Percentiles rank a stretch among this genome's conserved stretches.
Conservation (phyloP, 2,888 invertebrate species). For the Napeogenes inachia region DNA sequence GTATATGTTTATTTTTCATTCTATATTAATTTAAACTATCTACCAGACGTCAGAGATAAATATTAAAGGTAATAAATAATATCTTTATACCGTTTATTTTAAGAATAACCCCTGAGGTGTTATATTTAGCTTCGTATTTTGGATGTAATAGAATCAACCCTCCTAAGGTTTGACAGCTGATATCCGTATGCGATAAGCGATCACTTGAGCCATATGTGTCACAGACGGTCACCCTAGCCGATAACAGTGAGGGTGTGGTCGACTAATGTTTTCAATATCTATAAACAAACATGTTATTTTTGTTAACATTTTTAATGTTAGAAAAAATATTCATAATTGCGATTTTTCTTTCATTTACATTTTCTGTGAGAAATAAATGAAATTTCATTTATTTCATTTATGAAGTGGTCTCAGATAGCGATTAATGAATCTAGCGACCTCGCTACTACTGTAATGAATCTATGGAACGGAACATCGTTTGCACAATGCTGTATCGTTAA, state of each 20-base stretch:
- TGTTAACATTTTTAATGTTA: too few relatives aligned
- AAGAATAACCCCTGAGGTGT: constrained; percentile 28
- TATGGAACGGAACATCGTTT: constrained; percentile 25
- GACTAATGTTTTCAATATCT: neutral
- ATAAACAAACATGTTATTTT: neutral
- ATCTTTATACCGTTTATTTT: constrained; percentile 23
- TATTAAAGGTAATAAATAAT: constrained; percentile 6
- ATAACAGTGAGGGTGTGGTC: neutral
- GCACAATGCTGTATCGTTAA: constrained; percentile 24
- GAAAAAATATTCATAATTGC: too few relatives aligned
- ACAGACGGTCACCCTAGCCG: constrained; percentile 35
- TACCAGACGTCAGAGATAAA: neutral
- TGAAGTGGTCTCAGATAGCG: constrained; percentile 5
- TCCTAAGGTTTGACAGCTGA: constrained; percentile 59
- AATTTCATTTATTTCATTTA: constrained; percentile 8
- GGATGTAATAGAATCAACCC: constrained; percentile 44
- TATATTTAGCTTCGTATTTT: constrained; percentile 43
- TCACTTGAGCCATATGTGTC: constrained; percentile 56
- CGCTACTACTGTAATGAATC: constrained; percentile 23
- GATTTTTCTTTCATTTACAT: neutral
- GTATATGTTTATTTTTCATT: too few relatives aligned
- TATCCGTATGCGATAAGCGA: constrained; percentile 62
- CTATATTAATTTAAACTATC: too few relatives aligned
- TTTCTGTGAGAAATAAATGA: neutral
- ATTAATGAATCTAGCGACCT: constrained; percentile 23